Evolutionary conservation across 2,113 vertebrate species (phyloP), one percentile per base, ranked within the genome.

Genomic region (Connochaetes taurinus): DNA sequence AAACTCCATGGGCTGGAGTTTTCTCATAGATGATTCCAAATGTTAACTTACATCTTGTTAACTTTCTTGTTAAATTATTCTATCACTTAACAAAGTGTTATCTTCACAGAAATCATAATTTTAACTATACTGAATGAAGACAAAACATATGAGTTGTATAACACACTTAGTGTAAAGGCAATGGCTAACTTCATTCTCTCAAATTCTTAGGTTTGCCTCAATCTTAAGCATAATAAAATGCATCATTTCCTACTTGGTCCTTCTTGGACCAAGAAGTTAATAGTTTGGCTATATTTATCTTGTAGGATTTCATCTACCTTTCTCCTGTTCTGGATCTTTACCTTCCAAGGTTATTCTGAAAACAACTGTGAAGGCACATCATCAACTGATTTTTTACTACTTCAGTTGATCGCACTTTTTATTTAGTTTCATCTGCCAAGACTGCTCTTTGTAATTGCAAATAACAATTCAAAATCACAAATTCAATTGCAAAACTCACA

Each of bases 11-110:
- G 81, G 57, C 81, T 80, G 84, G 71, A 74, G 80, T 91, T 93
- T 86, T 94, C 29, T 94, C 87, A 92, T 3, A 60, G 58, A 92
- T 71, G 45, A 92, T 84, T 97, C 84, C 67, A 88, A 94, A 97
- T 81, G 60, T 92, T 94, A 96, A 92, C 45, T 82, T 71, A 64
- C 9, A 87, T 91, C 55, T 81, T 89, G 29, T 53, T 94, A 71
- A 81, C n/a, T 89, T 92, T 94, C 82, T 93, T 50, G 15, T 94
- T 92, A 14, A 67, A 80, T 27, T 94, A 71, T 71, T 55, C 43
- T 53, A 50, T 53, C 78, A 96, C 29, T 95, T 88, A 92, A 71
- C 11, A 80, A 95, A 64, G 36, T 90, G n/a, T 0, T 83, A 87
- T 40, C 43, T n/a, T 95, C 45, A 78, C 14, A 86, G 50, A 87